Base-by-base conservation (phyloP, 2,888 invertebrate genomes). In the Coremacera marginata region DNA sequence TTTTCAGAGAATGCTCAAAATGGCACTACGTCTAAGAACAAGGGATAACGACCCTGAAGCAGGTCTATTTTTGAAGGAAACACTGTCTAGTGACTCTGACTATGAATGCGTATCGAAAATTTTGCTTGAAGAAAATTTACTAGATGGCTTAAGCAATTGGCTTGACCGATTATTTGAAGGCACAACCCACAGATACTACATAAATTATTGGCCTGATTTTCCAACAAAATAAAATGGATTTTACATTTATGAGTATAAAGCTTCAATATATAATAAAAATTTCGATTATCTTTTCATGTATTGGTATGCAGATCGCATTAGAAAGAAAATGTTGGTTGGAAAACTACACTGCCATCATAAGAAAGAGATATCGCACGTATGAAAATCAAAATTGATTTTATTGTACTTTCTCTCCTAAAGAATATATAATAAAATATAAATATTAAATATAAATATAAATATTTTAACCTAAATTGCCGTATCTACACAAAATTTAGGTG, bases 171-270 rank as follows among this genome's bases (percentile, higher is more conserved):
- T 99, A 81, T 98, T 99, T 88, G 99, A 99, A 89, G 99, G 99
- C 80, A 94, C 95, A 81, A 97, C 98, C 7, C 95, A 96, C 88
- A 94, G 98, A 83, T 98, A 98, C 90, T 95, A 96, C 90, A 94
- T 99, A 84, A 97, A 97, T 90, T 97, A 97, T 90, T 99, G 99
- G 99, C 99, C 99, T n/a, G 96, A 97, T 87, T 97, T 96, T 92
- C 94, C 94, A 82, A 93, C 94, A 86, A 95, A 95, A 90, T 95
- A 93, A 91, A 82, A 2, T 0, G 9, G 4, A 60, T 22, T 25
- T 25, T 4, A 31, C 31, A 31, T 25, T 11, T 60, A n/a, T 37
- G 37, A 37, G 1, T 44, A 44, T 44, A 7, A 11, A 11, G 44
- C 14, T 14, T 14, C 2, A 44, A 37, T 37, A 37, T 7, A 44